Conservation (phyloP, 2,888 invertebrate genomes). For the Silvanus unidentatus region DNA sequence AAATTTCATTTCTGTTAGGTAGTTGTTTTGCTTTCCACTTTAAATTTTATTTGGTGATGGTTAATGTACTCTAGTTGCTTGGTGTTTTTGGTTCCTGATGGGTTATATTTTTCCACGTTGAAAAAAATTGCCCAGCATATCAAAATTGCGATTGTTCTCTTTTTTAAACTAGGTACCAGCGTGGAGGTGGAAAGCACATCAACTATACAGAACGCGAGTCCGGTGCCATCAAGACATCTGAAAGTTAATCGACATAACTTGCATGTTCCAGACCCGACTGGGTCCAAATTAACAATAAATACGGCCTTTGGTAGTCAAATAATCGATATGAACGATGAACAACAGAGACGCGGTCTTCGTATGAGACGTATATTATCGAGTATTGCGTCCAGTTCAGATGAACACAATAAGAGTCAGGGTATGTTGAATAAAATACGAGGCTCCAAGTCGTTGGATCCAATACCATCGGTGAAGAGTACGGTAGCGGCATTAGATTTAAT, state of each 20-base stretch:
- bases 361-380: conserved; percentile 57
- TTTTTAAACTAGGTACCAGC: conserved; percentile 39
- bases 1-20: conserved; percentile 5
- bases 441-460: conserved; percentile 60
- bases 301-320: conserved; percentile 43
- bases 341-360: conserved; percentile 15
- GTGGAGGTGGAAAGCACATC: conserved; percentile 53
- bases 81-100: neutral
- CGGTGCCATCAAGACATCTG: conserved; percentile 40
- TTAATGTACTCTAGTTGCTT: conserved; percentile 10
- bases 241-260: conserved; percentile 48
- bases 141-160: neutral
- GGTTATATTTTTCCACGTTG: no score
- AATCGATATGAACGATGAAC: conserved; percentile 30
- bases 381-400: conserved; percentile 60
- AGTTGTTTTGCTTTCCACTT: conserved; percentile 17
- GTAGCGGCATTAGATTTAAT: conserved; percentile 20
- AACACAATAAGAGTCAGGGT: conserved; percentile 42
- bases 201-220: conserved; percentile 52
- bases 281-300: conserved; percentile 48
- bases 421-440: conserved; percentile 49
- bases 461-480: conserved; percentile 45
- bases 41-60: conserved; percentile 14
- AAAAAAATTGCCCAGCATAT: no score
- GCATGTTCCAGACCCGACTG: conserved; percentile 49